Conservation (phyloP, 2,888 invertebrate species). For the Thera obeliscata region DNA sequence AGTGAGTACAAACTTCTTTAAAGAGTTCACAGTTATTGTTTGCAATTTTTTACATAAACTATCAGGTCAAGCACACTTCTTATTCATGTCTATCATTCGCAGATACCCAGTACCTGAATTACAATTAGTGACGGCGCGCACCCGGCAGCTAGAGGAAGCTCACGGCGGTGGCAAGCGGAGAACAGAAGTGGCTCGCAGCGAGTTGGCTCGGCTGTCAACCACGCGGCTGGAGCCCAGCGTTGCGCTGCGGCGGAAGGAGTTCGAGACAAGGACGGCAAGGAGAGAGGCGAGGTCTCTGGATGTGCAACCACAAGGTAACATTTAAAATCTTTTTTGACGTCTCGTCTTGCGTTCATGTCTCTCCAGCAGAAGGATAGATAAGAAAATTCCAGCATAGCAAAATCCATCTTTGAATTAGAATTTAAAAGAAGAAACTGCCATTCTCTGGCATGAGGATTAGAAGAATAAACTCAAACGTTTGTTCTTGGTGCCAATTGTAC, state of each 20-base stretch:
- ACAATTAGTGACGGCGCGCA: constrained; percentile 89
- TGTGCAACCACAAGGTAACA: constrained; percentile 67
- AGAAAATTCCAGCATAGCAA: too few species aligned
- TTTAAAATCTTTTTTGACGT: background rate
- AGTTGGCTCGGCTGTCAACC: constrained; percentile 86
- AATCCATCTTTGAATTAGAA: background rate
- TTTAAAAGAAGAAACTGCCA: background rate
- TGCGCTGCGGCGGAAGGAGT: constrained; percentile 89
- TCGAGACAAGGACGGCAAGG: constrained; percentile 84
- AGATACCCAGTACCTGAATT: constrained; percentile 80
- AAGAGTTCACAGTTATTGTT: background rate
- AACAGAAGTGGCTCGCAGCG: constrained; percentile 88
- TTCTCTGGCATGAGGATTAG: background rate
- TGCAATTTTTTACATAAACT: background rate
- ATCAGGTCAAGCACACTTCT: background rate
- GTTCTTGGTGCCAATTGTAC: too few species aligned
- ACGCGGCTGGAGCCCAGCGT: constrained; percentile 90
- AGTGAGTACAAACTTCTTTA: constrained; percentile 54
- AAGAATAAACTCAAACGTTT: too few species aligned
- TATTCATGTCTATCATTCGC: constrained; percentile 23
- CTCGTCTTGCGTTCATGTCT: too few species aligned
- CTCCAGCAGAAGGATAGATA: too few species aligned
- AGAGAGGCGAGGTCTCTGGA: constrained; percentile 77
- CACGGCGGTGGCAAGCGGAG: constrained; percentile 86
- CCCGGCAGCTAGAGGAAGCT: constrained; percentile 89